Base-by-base conservation (phyloP, 1,140 invertebrate species). In the Belonocnema kinseyi region DNA sequence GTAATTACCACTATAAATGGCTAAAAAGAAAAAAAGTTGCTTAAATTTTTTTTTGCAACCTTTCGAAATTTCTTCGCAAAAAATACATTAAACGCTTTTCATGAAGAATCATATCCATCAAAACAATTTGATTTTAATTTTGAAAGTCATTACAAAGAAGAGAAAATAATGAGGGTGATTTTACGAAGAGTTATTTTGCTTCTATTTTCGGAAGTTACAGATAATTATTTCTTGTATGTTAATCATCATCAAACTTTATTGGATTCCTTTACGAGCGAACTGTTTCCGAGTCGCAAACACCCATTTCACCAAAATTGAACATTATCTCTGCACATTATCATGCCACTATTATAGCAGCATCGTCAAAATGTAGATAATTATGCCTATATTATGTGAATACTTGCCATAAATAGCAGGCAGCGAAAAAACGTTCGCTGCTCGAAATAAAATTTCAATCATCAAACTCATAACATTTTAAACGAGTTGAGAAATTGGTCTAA, bases 211-310 rank as follows among this genome's bases (percentile, higher is more conserved):
- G 14, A 66, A 46, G 26, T 33, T 16, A 66, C 33, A 33, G 56
- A 66, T 66, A 46, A 40, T 16, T 16, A 66, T 66, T 66, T 66
- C 26, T 10, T 66, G 61, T 40, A 16, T 66, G 61, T 21, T 66
- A n/a, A 66, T 66, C 33, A 40, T 14, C 61, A 66, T 40, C 16
- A 66, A 66, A 66, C 26, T 66, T 66, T 66, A 66, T 66, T 66
- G 61, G 40, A 66, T 66, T 66, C 61, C 61, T 66, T 66, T 66
- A 66, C 61, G 61, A 66, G 61, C 61, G 6, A 66, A 66, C 33
- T 46, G 33, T 66, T 66, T 66, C 61, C 61, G 26, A 66, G 61
- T 40, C n/a, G 26, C 21, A 40, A 56, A 40, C 61, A 66, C 14
- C 33, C 26, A 66, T 66, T 66, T 40, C 61, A 40, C 61, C 26